phyloP scores from a whole-genome alignment of 2,797 vertebrate genomes.

The Harpagifer antarcticus region DNA sequence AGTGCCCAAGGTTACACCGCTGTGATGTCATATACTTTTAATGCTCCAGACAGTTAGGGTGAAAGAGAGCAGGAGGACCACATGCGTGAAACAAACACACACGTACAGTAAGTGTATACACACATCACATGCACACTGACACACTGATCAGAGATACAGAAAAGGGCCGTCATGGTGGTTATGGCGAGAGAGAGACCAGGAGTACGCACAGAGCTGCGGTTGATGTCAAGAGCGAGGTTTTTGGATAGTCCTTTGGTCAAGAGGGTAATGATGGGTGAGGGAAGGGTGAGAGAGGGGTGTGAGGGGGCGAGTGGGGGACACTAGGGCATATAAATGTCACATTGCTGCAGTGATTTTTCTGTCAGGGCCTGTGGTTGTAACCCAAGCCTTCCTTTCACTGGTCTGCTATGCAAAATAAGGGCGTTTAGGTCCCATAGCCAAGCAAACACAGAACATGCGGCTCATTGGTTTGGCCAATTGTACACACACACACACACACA shows the following conservation, averaged over 20 bases:
- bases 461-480: conserved; percentile 44
- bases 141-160: conserved; percentile 39
- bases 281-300: conserved; percentile 46
- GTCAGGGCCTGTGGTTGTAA: conserved; percentile 79
- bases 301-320: conserved; percentile 60
- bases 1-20: conserved; percentile 47
- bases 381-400: conserved; percentile 71
- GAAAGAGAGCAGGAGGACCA: conserved; percentile 60
- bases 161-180: conserved; percentile 33
- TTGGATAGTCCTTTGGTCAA: conserved; percentile 61
- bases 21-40: conserved; percentile 74
- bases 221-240: conserved; percentile 39
- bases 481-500: conserved; percentile 2
- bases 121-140: conserved; percentile 15
- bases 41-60: conserved; percentile 66
- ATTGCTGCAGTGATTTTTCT: conserved; percentile 66
- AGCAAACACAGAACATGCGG: conserved; percentile 53
- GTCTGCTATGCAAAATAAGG: conserved; percentile 69
- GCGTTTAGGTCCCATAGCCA: conserved; percentile 55
- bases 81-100: conserved; percentile 26
- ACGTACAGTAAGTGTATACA: conserved; percentile 13
- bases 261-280: conserved; percentile 68
- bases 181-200: conserved; percentile 38
- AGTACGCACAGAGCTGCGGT: conserved; percentile 38
- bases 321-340: conserved; percentile 75